Base-by-base conservation (phyloP, 2,888 invertebrate species). In the Platynereis dumerilii region DNA sequence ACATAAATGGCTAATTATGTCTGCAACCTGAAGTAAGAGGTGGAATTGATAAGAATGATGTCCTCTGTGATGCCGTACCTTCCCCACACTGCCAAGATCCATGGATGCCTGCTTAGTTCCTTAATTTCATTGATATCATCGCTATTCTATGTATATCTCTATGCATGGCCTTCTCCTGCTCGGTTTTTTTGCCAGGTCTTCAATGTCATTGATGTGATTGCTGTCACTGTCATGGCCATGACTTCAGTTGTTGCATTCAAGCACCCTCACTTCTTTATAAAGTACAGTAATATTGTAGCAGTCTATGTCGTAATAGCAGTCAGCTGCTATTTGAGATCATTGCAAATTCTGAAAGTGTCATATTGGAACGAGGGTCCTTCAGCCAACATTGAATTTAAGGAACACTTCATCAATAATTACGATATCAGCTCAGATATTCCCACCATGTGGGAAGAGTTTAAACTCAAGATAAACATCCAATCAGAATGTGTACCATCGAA, bases 291-390 rank as follows among this genome's bases (percentile, higher is more conserved):
- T 1, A 39, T 55, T 34, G 17, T 59, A 22, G 34, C 54, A 15
- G 34, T 34, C 5, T 69, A 68, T 56, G 17, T 52, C n/a, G 24
- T 66, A 17, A 15, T 69, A 15, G 57, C 56, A n/a, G 10, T 66
- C 3, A 27, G 64, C 17, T 44, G 60, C 20, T 57, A 64, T 7
- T 60, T 71, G 39, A 58, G 71, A 2, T 29, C 65, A 10, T 29
- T 70, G 27, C 56, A 69, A 0, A 56, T 71, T 27, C 34, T 71
- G 56, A 67, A 70, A 60, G 24, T 70, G 52, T 60, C 68, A 58
- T 55, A 44, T 58, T 2, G 65, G 70, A 17, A 56, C 68, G 15
- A 56, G 62, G 56, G 54, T 70, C 12, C 63, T 71, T 22, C 58
- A 55, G 52, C 64, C 65, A 22, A 60, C 71, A 1, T 39, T 71